These are phyloP conservation scores for Euspilapteryx auroguttella DNA, from an alignment of 2,888 invertebrate species.

Conservation along the genomic window DNA sequence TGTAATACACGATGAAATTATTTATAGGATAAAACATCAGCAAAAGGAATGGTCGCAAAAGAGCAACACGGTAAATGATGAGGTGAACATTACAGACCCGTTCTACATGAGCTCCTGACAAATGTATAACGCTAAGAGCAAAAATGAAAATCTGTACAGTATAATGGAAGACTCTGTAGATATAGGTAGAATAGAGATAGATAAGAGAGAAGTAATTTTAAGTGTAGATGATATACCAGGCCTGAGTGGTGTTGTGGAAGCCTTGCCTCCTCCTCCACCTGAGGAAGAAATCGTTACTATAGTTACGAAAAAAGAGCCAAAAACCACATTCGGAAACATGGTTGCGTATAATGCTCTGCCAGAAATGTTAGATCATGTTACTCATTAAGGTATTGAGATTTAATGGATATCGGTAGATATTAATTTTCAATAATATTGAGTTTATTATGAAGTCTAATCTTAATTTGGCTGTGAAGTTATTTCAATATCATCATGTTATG, in stretches of 20 bases:
- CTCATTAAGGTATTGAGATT: too few relatives aligned
- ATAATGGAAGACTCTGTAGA: conserved; percentile 53
- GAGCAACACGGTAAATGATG: conserved; percentile 67
- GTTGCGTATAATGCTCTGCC: conserved; percentile 54
- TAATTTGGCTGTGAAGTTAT: too few relatives aligned
- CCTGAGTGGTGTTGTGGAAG: conserved; percentile 25
- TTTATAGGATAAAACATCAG: conserved; percentile 77
- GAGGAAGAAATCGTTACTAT: conserved; percentile 55
- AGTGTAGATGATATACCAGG: conserved; percentile 51
- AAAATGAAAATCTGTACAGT: conserved; percentile 60
- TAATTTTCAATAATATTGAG: too few relatives aligned
- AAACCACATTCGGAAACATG: conserved; percentile 47
- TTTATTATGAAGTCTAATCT: too few relatives aligned
- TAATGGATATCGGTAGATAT: too few relatives aligned
- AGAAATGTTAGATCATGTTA: conserved; percentile 51
- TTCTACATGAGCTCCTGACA: conserved; percentile 76
- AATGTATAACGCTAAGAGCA: conserved; percentile 63
- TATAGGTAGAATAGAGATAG: conserved; percentile 42
- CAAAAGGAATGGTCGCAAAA: conserved; percentile 66
- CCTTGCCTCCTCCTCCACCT: conserved; percentile 39
- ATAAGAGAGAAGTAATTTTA: conserved; percentile 52
- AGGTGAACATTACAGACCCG: conserved; percentile 64
- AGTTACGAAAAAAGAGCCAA: conserved; percentile 51
- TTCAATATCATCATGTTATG: too few relatives aligned
- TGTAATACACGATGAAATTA: conserved; percentile 86